phyloP scores from a whole-genome alignment of 2,888 invertebrate genomes.

The Epinotia nisella region DNA sequence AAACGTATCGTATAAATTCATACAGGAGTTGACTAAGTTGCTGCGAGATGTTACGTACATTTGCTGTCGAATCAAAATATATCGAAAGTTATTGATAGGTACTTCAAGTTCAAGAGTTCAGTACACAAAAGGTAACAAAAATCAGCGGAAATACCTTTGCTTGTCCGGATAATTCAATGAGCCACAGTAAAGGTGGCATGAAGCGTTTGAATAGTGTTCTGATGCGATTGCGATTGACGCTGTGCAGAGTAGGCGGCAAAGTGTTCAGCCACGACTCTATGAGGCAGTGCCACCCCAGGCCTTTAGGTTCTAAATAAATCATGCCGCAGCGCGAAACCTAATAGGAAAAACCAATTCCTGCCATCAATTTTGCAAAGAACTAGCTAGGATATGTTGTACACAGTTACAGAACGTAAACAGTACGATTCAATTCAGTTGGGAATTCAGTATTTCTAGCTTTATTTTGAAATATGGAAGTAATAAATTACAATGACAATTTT shows the following conservation, averaged over 20 bases:
- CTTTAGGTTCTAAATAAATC: constrained; percentile 96
- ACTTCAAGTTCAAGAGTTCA: not conserved
- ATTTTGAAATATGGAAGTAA: too few relatives aligned
- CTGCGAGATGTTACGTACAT: constrained; percentile 93
- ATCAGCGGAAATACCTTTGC: constrained; percentile 80
- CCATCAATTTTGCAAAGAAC: not conserved
- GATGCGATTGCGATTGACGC: constrained; percentile 88
- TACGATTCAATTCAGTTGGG: too few relatives aligned
- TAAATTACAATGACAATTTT: not conserved
- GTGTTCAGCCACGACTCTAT: constrained; percentile 93
- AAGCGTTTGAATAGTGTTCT: constrained; percentile 91
- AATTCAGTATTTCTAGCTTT: too few relatives aligned
- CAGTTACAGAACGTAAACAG: not conserved
- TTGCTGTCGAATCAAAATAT: constrained; percentile 83
- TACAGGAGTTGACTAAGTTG: constrained; percentile 92
- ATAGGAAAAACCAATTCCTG: not conserved
- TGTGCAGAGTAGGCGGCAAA: constrained; percentile 88
- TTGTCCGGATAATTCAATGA: constrained; percentile 88
- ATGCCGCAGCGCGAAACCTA: constrained; percentile 97
- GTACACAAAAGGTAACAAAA: constrained; percentile 4
- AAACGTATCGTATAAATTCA: constrained; percentile 95
- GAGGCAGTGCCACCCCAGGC: constrained; percentile 96
- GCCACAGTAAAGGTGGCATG: constrained; percentile 90
- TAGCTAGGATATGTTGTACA: not conserved
- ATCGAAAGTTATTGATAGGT: not conserved